These are phyloP conservation scores for Mesochorus sp. DNA, from an alignment of 2,888 invertebrate genomes.

Conservation along the genomic window DNA sequence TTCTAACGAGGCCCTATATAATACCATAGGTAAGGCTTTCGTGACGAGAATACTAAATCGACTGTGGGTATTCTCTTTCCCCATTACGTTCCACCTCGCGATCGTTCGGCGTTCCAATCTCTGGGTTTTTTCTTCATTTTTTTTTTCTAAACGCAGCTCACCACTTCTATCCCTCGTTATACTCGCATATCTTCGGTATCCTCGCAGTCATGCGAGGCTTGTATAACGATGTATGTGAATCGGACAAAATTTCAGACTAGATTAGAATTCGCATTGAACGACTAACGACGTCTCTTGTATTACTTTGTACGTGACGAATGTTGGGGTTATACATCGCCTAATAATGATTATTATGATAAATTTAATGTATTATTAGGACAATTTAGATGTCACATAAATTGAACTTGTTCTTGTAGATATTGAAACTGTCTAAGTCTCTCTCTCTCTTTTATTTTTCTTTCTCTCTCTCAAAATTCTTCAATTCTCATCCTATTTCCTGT, in stretches of 20 bases:
- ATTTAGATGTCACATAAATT: no score
- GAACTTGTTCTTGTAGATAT: no score
- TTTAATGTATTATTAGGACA: no score
- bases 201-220: constrained; percentile 17
- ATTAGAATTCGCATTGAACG: constrained; percentile 4
- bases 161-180: constrained; percentile 21
- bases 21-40: constrained; percentile 54
- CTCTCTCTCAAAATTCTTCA: constrained; percentile 46
- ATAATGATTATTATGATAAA: no score
- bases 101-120: constrained; percentile 44
- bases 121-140: constrained; percentile 16
- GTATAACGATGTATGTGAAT: neutral
- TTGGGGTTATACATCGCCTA: neutral
- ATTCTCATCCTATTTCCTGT: constrained; percentile 13
- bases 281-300: constrained; percentile 13
- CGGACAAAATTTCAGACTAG: neutral
- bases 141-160: constrained; percentile 16
- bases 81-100: constrained; percentile 14
- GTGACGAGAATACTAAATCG: constrained; percentile 66
- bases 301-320: constrained; percentile 16
- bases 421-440: no score
- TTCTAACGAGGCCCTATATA: constrained; percentile 61
- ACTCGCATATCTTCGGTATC: constrained; percentile 20
- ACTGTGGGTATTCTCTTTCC: constrained; percentile 49
- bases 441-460: no score